phyloP scores from a whole-genome alignment of 2,888 invertebrate genomes.

The Epistrophe eligans region DNA sequence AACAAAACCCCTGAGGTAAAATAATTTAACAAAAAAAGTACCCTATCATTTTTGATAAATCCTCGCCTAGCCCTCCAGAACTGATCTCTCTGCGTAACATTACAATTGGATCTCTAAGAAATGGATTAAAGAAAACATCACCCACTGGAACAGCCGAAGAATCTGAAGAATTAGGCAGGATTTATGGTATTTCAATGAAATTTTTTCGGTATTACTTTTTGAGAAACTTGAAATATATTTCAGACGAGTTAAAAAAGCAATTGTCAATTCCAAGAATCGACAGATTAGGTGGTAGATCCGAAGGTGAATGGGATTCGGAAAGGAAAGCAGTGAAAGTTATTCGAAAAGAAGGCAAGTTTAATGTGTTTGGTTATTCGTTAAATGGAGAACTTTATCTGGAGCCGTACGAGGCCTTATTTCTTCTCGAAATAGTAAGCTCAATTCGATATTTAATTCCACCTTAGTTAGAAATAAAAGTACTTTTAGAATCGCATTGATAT shows the following conservation, averaged over 20 bases:
- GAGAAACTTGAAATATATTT: not conserved
- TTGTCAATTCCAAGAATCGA: conserved; percentile 80
- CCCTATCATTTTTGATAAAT: not conserved
- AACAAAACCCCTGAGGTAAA: conserved; percentile 78
- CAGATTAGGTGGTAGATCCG: conserved; percentile 79
- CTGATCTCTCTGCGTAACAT: conserved; percentile 78
- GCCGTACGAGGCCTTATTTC: conserved; percentile 81
- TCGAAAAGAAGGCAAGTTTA: conserved; percentile 82
- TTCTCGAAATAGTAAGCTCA: conserved; percentile 80
- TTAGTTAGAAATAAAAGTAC: not conserved
- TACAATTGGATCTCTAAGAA: conserved; percentile 74
- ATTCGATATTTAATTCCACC: not conserved
- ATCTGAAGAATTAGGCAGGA: conserved; percentile 77
- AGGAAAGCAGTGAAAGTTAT: conserved; percentile 79
- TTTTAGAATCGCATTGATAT: conserved; percentile 82
- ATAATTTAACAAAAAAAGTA: not conserved
- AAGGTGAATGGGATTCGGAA: conserved; percentile 79
- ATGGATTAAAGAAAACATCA: conserved; percentile 79
- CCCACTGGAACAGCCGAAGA: conserved; percentile 77
- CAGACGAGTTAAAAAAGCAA: conserved; percentile 79
- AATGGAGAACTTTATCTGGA: conserved; percentile 80
- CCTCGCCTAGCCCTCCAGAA: conserved; percentile 77
- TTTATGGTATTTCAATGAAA: conserved; percentile 77
- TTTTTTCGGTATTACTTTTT: not conserved
- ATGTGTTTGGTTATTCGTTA: conserved; percentile 80